Conservation (phyloP, 1,140 invertebrate genomes). For the Sycobia sp. region DNA sequence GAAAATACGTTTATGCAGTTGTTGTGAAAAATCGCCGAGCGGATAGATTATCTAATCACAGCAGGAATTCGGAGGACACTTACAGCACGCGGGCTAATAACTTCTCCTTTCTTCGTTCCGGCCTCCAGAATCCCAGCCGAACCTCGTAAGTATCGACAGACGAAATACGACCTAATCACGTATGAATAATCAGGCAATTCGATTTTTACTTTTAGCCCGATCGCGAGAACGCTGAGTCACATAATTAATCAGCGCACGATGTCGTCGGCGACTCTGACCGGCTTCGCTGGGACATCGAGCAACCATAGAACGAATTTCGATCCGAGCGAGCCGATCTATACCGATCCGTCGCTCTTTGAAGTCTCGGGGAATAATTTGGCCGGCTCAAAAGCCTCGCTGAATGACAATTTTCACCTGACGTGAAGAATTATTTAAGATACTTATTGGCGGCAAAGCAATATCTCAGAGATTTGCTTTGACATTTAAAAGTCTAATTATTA, state of each 20-base stretch:
- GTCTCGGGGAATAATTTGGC: conserved; percentile 48
- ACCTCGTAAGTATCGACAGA: conserved; percentile 46
- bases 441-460: too few species aligned
- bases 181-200: conserved; percentile 41
- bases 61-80: conserved; percentile 45
- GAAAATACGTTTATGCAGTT: conserved; percentile 55
- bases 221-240: conserved; percentile 51
- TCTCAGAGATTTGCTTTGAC: too few species aligned
- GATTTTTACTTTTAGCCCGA: conserved; percentile 46
- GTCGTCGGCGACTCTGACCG: conserved; percentile 47
- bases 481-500: too few species aligned
- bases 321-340: conserved; percentile 91
- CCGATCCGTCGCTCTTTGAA: conserved; percentile 88
- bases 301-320: conserved; percentile 62
- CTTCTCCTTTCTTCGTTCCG: conserved; percentile 55
- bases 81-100: conserved; percentile 52
- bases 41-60: conserved; percentile 48
- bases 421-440: conserved; percentile 10
- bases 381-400: conserved; percentile 3
- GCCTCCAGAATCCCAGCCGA: conserved; percentile 53
- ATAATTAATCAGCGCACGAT: conserved; percentile 45
- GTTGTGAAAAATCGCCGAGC: conserved; percentile 53
- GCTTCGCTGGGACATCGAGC: conserved; percentile 48
- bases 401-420: conserved; percentile 28
- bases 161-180: neutral